Conservation (phyloP, 1,140 invertebrate genomes). For the Ctenoplectra terminalis region DNA sequence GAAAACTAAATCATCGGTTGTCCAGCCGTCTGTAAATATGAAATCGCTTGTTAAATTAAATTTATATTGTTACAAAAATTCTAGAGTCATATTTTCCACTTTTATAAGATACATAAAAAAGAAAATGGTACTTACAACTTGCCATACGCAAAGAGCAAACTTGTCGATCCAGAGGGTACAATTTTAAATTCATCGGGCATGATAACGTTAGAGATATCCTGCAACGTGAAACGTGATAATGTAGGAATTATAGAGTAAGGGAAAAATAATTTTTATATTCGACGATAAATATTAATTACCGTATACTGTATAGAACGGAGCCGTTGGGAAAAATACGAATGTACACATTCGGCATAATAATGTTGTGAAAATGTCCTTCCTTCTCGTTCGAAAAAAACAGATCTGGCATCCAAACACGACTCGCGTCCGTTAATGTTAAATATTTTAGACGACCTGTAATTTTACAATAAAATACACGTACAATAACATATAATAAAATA, state of each 20-base stretch:
- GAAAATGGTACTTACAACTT: slow-evolving; percentile 91
- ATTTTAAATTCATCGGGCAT: slow-evolving; percentile 97
- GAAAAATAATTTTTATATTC: too few species aligned
- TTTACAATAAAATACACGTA: background rate
- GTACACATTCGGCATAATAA: slow-evolving; percentile 98
- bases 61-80: too few species aligned
- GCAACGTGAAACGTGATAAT: slow-evolving; percentile 63
- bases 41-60: background rate
- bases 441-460: slow-evolving; percentile 92
- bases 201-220: slow-evolving; percentile 96
- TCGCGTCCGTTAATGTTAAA: slow-evolving; percentile 95
- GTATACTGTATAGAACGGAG: slow-evolving; percentile 97
- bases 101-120: too few species aligned
- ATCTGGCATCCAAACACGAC: slow-evolving; percentile 98
- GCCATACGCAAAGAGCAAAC: slow-evolving; percentile 96
- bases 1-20: slow-evolving; percentile 96
- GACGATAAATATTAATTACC: slow-evolving; percentile 84
- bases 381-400: slow-evolving; percentile 99
- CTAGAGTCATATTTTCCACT: too few species aligned
- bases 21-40: slow-evolving; percentile 93
- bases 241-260: too few species aligned
- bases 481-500: too few species aligned
- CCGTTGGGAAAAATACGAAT: slow-evolving; percentile 97
- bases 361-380: slow-evolving; percentile 98
- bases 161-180: slow-evolving; percentile 97